Conservation (phyloP, 1,140 invertebrate genomes). For the Lepidotrigona ventralis region DNA sequence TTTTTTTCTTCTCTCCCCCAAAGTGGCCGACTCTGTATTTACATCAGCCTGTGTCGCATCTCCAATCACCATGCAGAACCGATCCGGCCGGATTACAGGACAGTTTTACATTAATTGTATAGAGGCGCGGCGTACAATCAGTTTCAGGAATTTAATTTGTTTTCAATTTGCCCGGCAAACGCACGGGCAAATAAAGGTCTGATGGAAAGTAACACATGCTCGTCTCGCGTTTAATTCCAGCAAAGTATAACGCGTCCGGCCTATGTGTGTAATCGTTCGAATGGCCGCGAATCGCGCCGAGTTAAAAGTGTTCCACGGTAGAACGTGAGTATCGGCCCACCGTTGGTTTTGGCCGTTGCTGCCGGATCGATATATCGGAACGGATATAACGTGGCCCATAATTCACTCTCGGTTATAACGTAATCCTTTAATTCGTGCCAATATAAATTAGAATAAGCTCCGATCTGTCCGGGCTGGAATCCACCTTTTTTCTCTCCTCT, state of each 20-base stretch:
- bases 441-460: conserved; percentile 64
- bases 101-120: conserved; percentile 64
- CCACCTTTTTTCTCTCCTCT: conserved; percentile 7
- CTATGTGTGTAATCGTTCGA: conserved; percentile 6
- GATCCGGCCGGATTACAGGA: conserved; percentile 37
- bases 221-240: conserved; percentile 46
- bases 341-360: conserved; percentile 41
- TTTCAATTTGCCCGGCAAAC: conserved; percentile 57
- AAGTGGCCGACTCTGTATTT: conserved; percentile 32
- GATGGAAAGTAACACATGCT: conserved; percentile 15
- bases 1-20: too few species aligned
- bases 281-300: neutral
- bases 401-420: conserved; percentile 60
- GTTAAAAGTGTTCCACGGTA: conserved; percentile 31
- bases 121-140: conserved; percentile 34
- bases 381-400: conserved; percentile 53
- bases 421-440: conserved; percentile 64
- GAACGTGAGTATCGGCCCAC: conserved; percentile 12
- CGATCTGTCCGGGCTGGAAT: conserved; percentile 40
- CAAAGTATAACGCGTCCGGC: conserved; percentile 19
- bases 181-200: conserved; percentile 42
- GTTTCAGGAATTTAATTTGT: conserved; percentile 62
- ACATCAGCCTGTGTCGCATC: neutral
- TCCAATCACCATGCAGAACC: too few species aligned
- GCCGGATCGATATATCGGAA: conserved; percentile 59